These are phyloP conservation scores for Sula dactylatra DNA, from an alignment of 2,113 vertebrate species.

Conservation along the genomic window DNA sequence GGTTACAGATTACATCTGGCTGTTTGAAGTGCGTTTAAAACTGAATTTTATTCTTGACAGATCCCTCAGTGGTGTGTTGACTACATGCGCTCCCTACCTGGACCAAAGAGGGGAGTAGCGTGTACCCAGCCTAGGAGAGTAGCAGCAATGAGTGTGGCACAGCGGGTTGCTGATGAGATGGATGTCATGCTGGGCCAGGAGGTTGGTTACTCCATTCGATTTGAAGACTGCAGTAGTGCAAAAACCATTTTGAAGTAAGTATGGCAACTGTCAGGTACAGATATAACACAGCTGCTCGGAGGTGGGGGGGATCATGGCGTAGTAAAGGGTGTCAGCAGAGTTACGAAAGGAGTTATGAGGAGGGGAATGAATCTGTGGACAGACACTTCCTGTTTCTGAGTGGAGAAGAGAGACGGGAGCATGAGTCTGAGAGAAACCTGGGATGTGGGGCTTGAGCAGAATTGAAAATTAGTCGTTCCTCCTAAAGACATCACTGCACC, in stretches of 20 bases:
- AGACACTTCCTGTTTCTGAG: background rate
- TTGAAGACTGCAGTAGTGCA: constrained; percentile 97
- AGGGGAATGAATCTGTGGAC: background rate
- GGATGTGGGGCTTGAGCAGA: background rate
- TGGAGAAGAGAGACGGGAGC: background rate
- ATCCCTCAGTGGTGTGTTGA: constrained; percentile 98
- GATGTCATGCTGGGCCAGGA: constrained; percentile 96
- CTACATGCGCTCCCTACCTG: constrained; percentile 85
- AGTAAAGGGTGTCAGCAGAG: too few species aligned
- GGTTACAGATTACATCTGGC: background rate
- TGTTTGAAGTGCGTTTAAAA: background rate
- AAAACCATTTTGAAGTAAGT: constrained; percentile 97
- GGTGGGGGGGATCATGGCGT: background rate
- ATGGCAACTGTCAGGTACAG: background rate
- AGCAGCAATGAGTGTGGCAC: constrained; percentile 95
- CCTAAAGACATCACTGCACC: background rate
- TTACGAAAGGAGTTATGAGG: background rate
- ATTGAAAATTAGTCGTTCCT: background rate
- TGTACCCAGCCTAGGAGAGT: constrained; percentile 95
- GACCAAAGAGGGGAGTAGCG: constrained; percentile 90
- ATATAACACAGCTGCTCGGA: background rate
- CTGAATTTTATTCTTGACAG: constrained; percentile 64
- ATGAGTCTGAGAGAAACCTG: background rate
- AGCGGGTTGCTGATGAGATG: constrained; percentile 97
- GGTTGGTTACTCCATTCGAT: constrained; percentile 95